Percentiles rank a stretch among this genome's conserved stretches.
Conservation (phyloP, 2,888 invertebrate genomes). For the Amblyteles armatorius region DNA sequence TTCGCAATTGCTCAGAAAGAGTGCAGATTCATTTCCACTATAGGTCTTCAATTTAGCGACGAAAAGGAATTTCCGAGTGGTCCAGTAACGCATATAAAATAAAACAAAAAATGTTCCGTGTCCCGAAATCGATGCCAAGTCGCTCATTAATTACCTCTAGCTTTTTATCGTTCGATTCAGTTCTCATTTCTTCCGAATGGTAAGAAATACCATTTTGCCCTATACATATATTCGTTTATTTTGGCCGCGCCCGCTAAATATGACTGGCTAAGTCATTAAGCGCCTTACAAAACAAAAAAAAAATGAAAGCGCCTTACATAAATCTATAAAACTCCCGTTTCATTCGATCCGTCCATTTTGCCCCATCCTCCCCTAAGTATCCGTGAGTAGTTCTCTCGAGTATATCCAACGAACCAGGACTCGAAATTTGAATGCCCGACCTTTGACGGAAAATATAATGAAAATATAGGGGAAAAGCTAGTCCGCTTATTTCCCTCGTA, state of each 20-base stretch:
- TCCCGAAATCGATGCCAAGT: too few species aligned
- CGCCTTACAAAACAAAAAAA: too few species aligned
- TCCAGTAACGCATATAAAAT: not conserved
- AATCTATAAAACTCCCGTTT: too few species aligned
- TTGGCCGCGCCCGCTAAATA: too few species aligned
- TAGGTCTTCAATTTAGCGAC: not conserved
- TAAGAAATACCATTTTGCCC: too few species aligned
- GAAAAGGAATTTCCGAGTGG: not conserved
- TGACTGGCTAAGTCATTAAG: too few species aligned
- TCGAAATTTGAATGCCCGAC: slow-evolving; percentile 6
- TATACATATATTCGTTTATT: too few species aligned
- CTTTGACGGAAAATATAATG: slow-evolving; percentile 14
- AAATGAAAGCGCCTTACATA: too few species aligned
- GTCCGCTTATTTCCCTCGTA: slow-evolving; percentile 18
- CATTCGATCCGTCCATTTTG: too few species aligned
- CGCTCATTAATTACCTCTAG: too few species aligned
- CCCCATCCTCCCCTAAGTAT: not conserved
- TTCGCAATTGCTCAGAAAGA: not conserved
- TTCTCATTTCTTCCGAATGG: too few species aligned
- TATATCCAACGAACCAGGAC: not conserved
- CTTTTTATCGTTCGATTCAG: too few species aligned
- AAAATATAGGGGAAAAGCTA: not conserved
- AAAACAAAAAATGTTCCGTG: not conserved
- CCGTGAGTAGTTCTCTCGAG: not conserved
- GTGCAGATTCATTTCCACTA: not conserved